Conservation (phyloP, 2,888 invertebrate species). For the Zaprionus bogoriensis region DNA sequence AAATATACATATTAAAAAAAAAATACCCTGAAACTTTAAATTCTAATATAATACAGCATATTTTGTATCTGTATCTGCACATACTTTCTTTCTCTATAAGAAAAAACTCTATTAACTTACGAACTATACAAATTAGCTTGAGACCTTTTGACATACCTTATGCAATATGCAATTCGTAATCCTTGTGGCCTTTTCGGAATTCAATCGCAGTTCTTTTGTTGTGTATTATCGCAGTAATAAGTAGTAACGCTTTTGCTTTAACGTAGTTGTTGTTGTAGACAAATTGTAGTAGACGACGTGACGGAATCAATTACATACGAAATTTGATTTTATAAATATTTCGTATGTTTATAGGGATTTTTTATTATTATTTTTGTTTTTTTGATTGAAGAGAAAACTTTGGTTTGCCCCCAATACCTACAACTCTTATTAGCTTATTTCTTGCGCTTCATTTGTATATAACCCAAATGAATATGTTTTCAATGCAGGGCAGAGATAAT, state of each 20-base stretch:
- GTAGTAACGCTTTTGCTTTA: slow-evolving; percentile 27
- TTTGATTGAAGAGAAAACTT: slow-evolving; percentile 20
- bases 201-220: too few relatives aligned
- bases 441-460: slow-evolving; percentile 4
- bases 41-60: too few relatives aligned
- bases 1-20: too few relatives aligned
- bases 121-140: neutral
- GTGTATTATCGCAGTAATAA: slow-evolving; percentile 33
- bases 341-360: slow-evolving; percentile 16
- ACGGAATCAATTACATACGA: slow-evolving; percentile 74
- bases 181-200: slow-evolving; percentile 33
- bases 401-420: neutral
- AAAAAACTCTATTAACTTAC: too few relatives aligned
- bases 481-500: slow-evolving; percentile 26
- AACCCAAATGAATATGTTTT: slow-evolving; percentile 34
- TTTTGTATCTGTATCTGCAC: too few relatives aligned
- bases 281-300: slow-evolving; percentile 80
- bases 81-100: too few relatives aligned
- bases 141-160: slow-evolving; percentile 36
- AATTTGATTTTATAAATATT: slow-evolving; percentile 35
- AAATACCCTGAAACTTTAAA: too few relatives aligned
- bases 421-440: slow-evolving; percentile 4
- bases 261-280: slow-evolving; percentile 44
- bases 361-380: slow-evolving; percentile 2
- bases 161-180: slow-evolving; percentile 25